Evolutionary conservation across 2,113 vertebrate genomes (phyloP), one percentile per base, ranked within the genome.

Genomic region (Prinia subflava): DNA sequence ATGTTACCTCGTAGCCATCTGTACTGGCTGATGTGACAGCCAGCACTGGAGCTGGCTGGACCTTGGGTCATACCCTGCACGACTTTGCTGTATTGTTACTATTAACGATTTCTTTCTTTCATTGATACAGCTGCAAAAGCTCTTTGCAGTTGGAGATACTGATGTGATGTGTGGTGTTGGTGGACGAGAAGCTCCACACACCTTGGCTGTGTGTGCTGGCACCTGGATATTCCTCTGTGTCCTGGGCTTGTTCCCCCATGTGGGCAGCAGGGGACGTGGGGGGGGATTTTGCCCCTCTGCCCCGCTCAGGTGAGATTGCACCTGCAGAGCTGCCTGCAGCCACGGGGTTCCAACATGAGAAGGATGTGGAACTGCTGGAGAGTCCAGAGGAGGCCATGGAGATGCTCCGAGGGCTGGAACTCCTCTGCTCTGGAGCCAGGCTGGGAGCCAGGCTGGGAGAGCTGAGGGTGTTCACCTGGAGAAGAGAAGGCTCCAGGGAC

Each of bases 1-100:
- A 2, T 3, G 11, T 91, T 79, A 52, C 79, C 69, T 69, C 5
- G 2, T 20, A 52, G 60, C 69, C 83, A 49, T 85, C 62, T 88
- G 78, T 87, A 56, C 70, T 74, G 77, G 57, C 65, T 1, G 2
- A 50, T 63, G 56, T 76, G 44, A 55, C 18, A 68, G 44, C 76
- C 80, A 73, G 21, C 33, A 3, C 1, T 2, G 42, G 37, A 57
- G 22, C 41, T 2, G 12, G 16, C 76, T 56, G 81, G 37, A n/a
- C 50, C 64, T 47, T 70, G n/a, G 57, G 30, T 68, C 2, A 0
- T 67, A 49, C 35, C 10, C 19, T 52, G 41, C 11, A 1, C 0
- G 5, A 10, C 41, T 83, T 77, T 73, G 41, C 64, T 81, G 46
- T 24, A 4, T 27, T 87, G 42, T 69, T 57, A 7, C n/a, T 67